phyloP scores from a whole-genome alignment of 2,113 vertebrate genomes.

The Cynocephalus volans region DNA sequence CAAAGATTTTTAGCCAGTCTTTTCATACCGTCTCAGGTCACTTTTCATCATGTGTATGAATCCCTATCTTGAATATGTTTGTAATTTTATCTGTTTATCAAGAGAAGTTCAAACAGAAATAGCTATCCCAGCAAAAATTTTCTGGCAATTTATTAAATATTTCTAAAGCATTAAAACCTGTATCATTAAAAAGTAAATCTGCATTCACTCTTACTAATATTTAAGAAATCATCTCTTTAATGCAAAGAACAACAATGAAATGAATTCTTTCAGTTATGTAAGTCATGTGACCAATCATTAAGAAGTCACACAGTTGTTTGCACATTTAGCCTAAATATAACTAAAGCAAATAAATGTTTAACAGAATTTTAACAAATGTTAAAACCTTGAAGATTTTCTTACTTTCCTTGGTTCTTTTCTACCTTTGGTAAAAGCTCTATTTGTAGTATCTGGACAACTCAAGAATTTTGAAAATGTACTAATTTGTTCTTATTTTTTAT shows the following conservation, averaged over 20 bases:
- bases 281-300: background rate
- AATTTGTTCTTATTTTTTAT: background rate
- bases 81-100: background rate
- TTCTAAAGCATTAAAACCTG: background rate
- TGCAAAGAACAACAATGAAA: background rate
- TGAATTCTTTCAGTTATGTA: background rate
- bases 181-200: background rate
- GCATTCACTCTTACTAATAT: background rate
- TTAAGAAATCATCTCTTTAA: background rate
- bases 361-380: background rate
- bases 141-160: background rate
- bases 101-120: background rate
- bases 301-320: background rate
- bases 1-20: background rate
- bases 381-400: constrained; percentile 1
- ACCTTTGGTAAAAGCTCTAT: background rate
- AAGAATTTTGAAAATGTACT: background rate
- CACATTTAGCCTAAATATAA: background rate
- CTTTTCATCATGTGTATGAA: background rate
- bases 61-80: background rate
- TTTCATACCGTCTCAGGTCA: background rate
- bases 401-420: background rate
- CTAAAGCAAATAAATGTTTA: background rate
- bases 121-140: background rate
- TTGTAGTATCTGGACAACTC: background rate